Percentiles rank a stretch among this genome's conserved stretches.
These are phyloP conservation scores for Spheniscus mendiculus DNA, from an alignment of 2,113 vertebrate species.

Conservation along the genomic window DNA sequence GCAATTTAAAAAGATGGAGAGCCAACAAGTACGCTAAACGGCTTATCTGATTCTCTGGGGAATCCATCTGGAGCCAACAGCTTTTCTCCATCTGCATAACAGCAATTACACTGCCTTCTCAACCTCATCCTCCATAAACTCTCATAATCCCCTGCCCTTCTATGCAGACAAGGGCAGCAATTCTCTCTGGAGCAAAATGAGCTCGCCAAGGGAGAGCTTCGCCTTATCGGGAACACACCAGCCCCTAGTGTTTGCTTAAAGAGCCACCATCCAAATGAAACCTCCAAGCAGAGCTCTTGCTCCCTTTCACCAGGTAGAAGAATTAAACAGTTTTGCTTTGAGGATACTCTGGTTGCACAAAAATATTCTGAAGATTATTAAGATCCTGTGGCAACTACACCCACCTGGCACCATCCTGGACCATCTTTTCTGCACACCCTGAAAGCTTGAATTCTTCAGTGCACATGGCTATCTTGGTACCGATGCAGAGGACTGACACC, in stretches of 20 bases:
- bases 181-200: not conserved
- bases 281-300: not conserved
- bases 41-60: slow-evolving; percentile 49
- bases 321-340: not conserved
- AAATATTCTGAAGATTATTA: not conserved
- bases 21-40: slow-evolving; percentile 36
- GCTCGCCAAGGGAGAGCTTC: not conserved
- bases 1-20: slow-evolving; percentile 24
- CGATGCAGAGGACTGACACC: not conserved
- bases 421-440: not conserved
- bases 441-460: not conserved
- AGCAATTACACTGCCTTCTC: not conserved
- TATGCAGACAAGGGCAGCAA: not conserved
- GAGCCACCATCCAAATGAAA: rapidly evolving
- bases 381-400: not conserved
- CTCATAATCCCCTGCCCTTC: not conserved
- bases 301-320: not conserved
- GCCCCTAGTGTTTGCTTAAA: rapidly evolving
- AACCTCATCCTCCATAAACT: slow-evolving; percentile 17
- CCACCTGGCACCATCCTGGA: not conserved
- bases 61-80: slow-evolving; percentile 54
- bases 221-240: not conserved
- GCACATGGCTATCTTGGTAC: not conserved
- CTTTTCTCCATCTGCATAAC: not conserved
- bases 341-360: not conserved